Evolutionary conservation across 2,888 invertebrate species (phyloP).

Genomic region (Drosophila pegasa): DNA sequence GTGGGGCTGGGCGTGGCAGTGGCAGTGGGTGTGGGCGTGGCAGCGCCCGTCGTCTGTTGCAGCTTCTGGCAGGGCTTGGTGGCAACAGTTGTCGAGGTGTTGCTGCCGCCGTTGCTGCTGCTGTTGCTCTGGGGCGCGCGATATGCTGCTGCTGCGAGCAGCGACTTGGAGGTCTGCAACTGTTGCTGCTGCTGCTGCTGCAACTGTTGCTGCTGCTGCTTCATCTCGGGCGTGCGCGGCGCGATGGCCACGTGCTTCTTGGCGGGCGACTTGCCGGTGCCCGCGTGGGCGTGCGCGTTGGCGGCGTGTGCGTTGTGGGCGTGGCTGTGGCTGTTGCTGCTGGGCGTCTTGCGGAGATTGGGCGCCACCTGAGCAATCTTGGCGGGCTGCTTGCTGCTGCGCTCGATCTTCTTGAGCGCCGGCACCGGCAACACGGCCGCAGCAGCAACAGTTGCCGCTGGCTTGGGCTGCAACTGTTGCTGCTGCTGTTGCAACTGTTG

Average conservation of each 20-base stretch:
- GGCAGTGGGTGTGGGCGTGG: conserved; percentile 41
- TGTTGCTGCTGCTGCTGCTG: conserved; percentile 65
- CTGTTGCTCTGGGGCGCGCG: conserved; percentile 22
- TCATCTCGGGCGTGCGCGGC: conserved; percentile 84
- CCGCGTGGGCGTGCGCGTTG: conserved; percentile 35
- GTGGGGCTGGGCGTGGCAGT: conserved; percentile 73
- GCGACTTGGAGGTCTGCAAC: conserved; percentile 49
- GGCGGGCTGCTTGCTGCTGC: conserved; percentile 83
- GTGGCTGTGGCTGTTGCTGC: conserved; percentile 54
- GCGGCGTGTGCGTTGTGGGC: conserved; percentile 77
- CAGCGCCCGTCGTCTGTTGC: conserved; percentile 43
- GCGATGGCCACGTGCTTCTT: conserved; percentile 85
- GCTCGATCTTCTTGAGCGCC: conserved; percentile 84
- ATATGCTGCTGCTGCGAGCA: conserved; percentile 45
- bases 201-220: conserved; percentile 76
- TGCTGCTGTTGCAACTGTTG: conserved; percentile 34
- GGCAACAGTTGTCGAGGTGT: conserved; percentile 36
- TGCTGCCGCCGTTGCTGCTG: conserved; percentile 14
- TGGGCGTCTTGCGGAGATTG: conserved; percentile 83
- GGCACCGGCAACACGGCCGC: conserved; percentile 74
- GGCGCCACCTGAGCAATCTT: conserved; percentile 85
- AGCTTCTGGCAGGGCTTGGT: conserved; percentile 50
- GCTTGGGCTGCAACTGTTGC: conserved; percentile 42
- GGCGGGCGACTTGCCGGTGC: conserved; percentile 82
- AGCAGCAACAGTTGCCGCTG: conserved; percentile 42